Evolutionary conservation across 1,140 invertebrate species (phyloP), one percentile per base, ranked within the genome.

Genomic region (Caligus rogercresseyi): DNA sequence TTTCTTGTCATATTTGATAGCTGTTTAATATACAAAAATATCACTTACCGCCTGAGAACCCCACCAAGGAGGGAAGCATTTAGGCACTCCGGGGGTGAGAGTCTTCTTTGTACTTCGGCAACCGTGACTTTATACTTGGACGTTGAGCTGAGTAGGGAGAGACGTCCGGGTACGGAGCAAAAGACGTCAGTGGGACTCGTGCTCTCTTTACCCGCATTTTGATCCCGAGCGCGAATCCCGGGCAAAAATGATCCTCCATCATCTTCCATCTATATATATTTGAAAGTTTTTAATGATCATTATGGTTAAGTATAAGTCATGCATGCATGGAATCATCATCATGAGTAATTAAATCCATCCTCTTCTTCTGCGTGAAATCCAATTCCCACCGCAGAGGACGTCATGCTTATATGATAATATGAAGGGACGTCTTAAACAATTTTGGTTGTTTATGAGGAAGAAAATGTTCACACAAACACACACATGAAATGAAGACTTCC

Each of bases 91-190:
- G 96, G 96, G 21, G 95, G 93, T 60, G 89, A 94, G 61, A 99
- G 79, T 68, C 96, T 78, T 71, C 96, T 79, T 75, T 98, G 95
- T 52, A 99, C 94, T 78, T 99, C 95, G 1, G 90, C 95, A 61
- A 99, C 90, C 21, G 95, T 98, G 69, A 99, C 95, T 79, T 98
- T 98, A 71, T 83, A 82, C 80, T 98, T 98, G 74, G 90, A 94
- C 64, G 94, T 98, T 68, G 91, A 97, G 69, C 87, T 93, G 68
- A 99, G 81, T 61, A 99, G 82, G 31, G 91, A 97, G 67, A 98
- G 80, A 63, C 96, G 81, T 23, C 95, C 95, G 19, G 95, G 95
- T 25, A 98, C 94, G 54, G 89, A 93, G 78, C 93, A 98, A 72
- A 81, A 81, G 3, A 80, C 76, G 67, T 81, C 80, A 26, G 61